These are phyloP conservation scores for Ctenopoma kingsleyae DNA, from an alignment of 2,797 vertebrate species.

Conservation along the genomic window DNA sequence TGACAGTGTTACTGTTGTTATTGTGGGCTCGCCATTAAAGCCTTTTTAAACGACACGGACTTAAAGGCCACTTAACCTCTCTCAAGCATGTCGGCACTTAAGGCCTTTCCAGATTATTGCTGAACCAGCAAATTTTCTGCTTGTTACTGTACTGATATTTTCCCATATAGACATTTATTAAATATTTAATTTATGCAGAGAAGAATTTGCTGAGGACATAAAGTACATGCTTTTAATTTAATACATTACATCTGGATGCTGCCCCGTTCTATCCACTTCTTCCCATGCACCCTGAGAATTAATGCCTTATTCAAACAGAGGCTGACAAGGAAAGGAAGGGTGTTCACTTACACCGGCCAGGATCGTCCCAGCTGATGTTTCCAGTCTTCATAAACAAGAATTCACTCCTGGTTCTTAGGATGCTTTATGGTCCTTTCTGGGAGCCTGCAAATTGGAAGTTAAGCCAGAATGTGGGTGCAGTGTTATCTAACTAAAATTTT, in stretches of 20 bases:
- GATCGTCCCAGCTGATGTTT: not conserved
- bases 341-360: constrained; percentile 9
- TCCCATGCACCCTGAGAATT: not conserved
- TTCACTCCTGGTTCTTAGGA: not conserved
- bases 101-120: constrained; percentile 16
- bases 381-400: constrained; percentile 6
- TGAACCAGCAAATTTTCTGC: constrained; percentile 43
- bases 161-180: constrained; percentile 46
- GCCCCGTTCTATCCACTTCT: not conserved
- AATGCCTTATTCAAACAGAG: constrained; percentile 27
- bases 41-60: constrained; percentile 69
- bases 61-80: constrained; percentile 78
- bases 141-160: constrained; percentile 46
- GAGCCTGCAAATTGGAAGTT: not conserved
- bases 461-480: not conserved
- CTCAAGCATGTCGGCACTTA: constrained; percentile 53
- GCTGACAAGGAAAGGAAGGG: not conserved
- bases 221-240: not conserved
- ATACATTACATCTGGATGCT: constrained; percentile 2
- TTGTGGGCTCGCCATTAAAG: constrained; percentile 77
- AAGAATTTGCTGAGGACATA: constrained; percentile 6
- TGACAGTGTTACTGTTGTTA: constrained; percentile 84
- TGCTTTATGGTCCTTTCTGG: not conserved
- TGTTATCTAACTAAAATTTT: not conserved
- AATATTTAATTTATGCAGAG: constrained; percentile 22